Evolutionary conservation across 2,888 invertebrate species (phyloP).

Genomic region (Thumatha senex): DNA sequence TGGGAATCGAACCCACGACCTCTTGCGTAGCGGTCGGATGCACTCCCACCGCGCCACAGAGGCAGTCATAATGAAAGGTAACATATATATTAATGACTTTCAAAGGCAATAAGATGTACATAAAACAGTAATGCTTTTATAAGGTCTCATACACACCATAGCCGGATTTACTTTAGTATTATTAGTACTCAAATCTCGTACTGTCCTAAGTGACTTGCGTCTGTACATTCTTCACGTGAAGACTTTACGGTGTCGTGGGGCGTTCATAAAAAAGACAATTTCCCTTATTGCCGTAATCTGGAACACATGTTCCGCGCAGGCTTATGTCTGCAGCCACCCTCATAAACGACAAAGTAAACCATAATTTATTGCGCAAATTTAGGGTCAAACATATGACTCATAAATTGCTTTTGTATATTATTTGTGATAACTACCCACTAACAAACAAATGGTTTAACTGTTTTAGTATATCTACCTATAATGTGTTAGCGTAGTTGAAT

Average conservation of each 20-base stretch:
- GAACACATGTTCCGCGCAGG: constrained; percentile 75
- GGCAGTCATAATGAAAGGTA: no score
- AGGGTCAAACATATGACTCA: constrained; percentile 75
- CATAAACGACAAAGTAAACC: constrained; percentile 83
- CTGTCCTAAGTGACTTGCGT: constrained; percentile 44
- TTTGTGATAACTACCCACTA: constrained; percentile 50
- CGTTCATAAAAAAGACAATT: constrained; percentile 84
- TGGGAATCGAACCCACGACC: no score
- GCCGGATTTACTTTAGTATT: constrained; percentile 16
- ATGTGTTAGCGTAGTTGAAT: constrained; percentile 2
- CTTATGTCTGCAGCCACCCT: constrained; percentile 76
- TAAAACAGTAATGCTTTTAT: constrained; percentile 17
- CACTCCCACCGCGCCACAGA: no score
- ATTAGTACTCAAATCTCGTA: constrained; percentile 44
- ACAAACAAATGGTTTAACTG: constrained; percentile 40
- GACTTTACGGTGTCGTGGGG: constrained; percentile 71
- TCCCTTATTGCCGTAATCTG: constrained; percentile 82
- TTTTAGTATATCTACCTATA: constrained; percentile 27
- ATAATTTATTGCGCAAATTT: constrained; percentile 80
- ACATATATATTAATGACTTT: no score
- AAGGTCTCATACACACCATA: neutral
- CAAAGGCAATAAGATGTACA: no score
- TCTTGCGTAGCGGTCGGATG: no score
- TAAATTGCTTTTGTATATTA: constrained; percentile 73
- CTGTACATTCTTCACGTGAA: constrained; percentile 56